Evolutionary conservation across 2,113 vertebrate genomes (phyloP), one percentile per base, ranked within the genome.

Genomic region (Onychorhynchus coronatus): DNA sequence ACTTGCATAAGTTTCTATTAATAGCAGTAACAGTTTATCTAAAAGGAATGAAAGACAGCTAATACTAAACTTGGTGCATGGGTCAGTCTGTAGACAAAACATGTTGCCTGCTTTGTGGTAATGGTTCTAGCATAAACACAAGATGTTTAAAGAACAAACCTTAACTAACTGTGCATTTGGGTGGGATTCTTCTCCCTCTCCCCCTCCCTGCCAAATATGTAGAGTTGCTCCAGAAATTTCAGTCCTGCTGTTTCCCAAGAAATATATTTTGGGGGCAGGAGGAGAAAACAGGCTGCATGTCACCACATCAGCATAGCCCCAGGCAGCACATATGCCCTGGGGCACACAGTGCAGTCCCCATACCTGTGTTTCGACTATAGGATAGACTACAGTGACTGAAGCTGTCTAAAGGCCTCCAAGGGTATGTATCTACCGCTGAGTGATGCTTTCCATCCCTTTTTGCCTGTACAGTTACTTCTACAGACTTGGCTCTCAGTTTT

Each of bases 1-100:
- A 70, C 52, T 84, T 92, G 56, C 39, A 12, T 39, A 59, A 3
- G 0, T 77, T 88, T 86, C 93, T 95, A 92, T 92, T 91, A 95
- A 96, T 89, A 95, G 86, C 44, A 80, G 47, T 37, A 78, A 77
- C 27, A 67, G 79, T 70, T 84, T 59, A 95, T 84, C 61, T 59
- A 59, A 71, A 91, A 87, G 80, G 89, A 95, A 96, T 56, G 89
- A 91, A 92, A 84, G 52, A 89, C 89, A 93, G 65, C 73, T 87
- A 50, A 94, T 74, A 39, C 59, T 88, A 77, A 93, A 91, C 73
- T 95, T 41, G 56, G 44, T 49, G 61, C 42, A 52, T 21, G 35
- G 42, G 68, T 89, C 93, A 67, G 35, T 21, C 35, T 31, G 24
- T 25, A 93, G 91, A 93, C 89, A 89, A 93, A 96, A 93, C 72